Conservation (phyloP, 2,113 vertebrate species). For the mouse (Mus musculus) region DNA sequence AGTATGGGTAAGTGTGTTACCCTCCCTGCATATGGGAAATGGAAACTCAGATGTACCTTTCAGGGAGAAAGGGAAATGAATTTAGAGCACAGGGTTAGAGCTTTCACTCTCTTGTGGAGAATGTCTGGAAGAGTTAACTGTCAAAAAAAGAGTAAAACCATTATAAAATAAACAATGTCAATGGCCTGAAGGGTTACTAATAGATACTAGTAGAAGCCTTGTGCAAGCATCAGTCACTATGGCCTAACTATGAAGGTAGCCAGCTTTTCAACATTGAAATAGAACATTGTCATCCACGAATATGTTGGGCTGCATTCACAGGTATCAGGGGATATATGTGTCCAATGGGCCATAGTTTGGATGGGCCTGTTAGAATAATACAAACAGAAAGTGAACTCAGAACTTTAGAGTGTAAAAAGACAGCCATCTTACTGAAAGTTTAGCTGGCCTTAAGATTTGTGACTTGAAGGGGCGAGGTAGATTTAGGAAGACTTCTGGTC, state of each 20-base stretch:
- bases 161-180: slow-evolving; percentile 11
- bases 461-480: not conserved
- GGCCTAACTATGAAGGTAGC: not conserved
- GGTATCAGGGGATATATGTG: not conserved
- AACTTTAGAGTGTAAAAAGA: not conserved
- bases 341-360: not conserved
- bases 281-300: not conserved
- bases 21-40: not conserved
- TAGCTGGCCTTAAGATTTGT: not conserved
- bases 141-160: not conserved
- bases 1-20: not conserved
- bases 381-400: not conserved
- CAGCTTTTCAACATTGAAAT: not conserved
- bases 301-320: not conserved
- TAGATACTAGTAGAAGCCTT: not conserved
- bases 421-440: not conserved
- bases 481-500: slow-evolving; percentile 34
- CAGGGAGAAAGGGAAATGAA: not conserved
- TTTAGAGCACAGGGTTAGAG: not conserved
- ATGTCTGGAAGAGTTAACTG: slow-evolving; percentile 4
- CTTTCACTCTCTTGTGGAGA: slow-evolving; percentile 1
- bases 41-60: not conserved
- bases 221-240: not conserved
- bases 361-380: slow-evolving; percentile 1
- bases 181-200: not conserved